Evolutionary conservation across 1,140 invertebrate species (phyloP).

Genomic region (Drosophila quadrilineata): DNA sequence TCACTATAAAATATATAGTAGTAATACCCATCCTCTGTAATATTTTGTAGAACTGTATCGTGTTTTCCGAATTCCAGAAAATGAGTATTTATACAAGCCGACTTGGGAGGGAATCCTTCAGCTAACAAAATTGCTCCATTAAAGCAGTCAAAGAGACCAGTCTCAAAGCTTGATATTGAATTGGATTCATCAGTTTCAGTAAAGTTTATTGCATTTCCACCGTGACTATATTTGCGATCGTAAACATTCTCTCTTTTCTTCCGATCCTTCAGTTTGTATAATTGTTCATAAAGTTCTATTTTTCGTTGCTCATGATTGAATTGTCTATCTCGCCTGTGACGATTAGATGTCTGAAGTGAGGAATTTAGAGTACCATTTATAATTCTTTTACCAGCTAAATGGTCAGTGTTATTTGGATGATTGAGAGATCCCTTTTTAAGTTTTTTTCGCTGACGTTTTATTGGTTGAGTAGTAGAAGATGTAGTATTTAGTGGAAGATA

Average conservation of each 20-base stretch:
- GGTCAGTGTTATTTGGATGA: constrained; percentile 1
- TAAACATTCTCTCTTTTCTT: constrained; percentile 85
- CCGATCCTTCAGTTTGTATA: constrained; percentile 81
- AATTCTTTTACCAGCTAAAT: neutral
- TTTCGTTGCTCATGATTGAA: constrained; percentile 25
- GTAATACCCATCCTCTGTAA: constrained; percentile 89
- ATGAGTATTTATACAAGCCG: constrained; percentile 85
- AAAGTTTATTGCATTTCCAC: constrained; percentile 86
- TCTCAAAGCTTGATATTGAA: constrained; percentile 90
- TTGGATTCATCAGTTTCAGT: constrained; percentile 83
- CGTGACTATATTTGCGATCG: constrained; percentile 88
- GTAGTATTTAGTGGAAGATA: neutral
- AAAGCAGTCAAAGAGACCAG: constrained; percentile 87
- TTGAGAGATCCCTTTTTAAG: constrained; percentile 61
- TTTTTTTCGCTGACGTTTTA: constrained; percentile 47
- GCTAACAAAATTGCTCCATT: constrained; percentile 87
- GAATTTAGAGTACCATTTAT: neutral
- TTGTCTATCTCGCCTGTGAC: constrained; percentile 11
- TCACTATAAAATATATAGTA: constrained; percentile 94
- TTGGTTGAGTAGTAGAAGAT: neutral
- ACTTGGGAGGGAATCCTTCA: constrained; percentile 86
- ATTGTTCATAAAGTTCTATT: constrained; percentile 57
- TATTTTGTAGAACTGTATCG: constrained; percentile 86
- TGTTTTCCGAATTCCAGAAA: constrained; percentile 84
- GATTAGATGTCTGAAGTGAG: neutral